These are phyloP conservation scores for Chionis minor DNA, from an alignment of 2,113 vertebrate species.

Conservation along the genomic window DNA sequence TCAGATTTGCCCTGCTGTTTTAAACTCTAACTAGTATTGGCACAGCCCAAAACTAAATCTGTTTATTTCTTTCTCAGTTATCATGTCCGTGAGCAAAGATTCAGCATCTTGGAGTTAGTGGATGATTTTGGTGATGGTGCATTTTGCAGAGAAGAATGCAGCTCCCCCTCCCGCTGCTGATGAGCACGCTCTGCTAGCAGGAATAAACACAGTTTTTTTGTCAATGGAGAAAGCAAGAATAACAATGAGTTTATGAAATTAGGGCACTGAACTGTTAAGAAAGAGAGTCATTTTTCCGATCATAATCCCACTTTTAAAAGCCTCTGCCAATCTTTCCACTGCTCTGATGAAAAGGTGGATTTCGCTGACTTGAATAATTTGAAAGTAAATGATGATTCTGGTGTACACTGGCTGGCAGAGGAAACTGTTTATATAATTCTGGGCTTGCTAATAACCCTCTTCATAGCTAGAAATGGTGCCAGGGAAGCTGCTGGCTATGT, in stretches of 20 bases:
- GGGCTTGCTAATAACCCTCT: constrained; percentile 52
- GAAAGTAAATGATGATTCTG: constrained; percentile 30
- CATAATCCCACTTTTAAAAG: constrained; percentile 3
- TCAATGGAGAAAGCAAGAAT: not conserved
- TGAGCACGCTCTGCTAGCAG: not conserved
- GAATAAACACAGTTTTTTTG: not conserved
- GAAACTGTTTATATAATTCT: constrained; percentile 64
- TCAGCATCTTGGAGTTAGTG: not conserved
- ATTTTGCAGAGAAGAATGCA: not conserved
- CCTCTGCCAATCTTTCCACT: constrained; percentile 17
- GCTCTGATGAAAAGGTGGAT: constrained; percentile 22
- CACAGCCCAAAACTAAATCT: not conserved
- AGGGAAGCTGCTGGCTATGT: constrained; percentile 54
- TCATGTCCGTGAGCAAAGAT: not conserved
- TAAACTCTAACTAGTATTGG: not conserved
- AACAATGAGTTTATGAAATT: constrained; percentile 8
- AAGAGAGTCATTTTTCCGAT: not conserved
- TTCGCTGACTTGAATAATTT: constrained; percentile 57
- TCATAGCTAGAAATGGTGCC: constrained; percentile 53
- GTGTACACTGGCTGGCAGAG: constrained; percentile 18
- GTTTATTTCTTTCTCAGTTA: not conserved
- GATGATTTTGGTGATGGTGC: not conserved
- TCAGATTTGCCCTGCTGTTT: not conserved
- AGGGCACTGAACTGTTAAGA: not conserved
- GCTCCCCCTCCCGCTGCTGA: not conserved